A percentile compares a stretch with the other conserved stretches of the same genome.
Conservation (phyloP, 1,140 invertebrate species). For the Harlomillsia oculata region DNA sequence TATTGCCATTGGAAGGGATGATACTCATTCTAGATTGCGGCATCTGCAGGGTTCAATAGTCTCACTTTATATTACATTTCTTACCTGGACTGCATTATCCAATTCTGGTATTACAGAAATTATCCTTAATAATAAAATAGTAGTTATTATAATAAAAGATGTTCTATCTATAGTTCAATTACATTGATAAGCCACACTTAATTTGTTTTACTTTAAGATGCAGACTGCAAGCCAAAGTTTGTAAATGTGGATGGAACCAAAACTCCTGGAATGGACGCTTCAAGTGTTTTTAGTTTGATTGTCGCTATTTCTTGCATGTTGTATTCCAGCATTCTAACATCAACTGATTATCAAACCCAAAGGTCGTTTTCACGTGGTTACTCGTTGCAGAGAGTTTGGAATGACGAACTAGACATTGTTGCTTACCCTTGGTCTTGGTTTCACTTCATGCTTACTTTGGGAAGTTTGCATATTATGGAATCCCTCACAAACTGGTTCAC, state of each 20-base stretch:
- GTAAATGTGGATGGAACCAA: slow-evolving; percentile 29
- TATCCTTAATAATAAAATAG: slow-evolving; percentile 11
- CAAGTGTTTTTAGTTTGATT: slow-evolving; percentile 78
- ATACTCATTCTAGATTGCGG: slow-evolving; percentile 71
- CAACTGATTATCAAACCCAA: slow-evolving; percentile 59
- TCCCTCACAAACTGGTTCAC: slow-evolving; percentile 98
- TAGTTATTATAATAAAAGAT: not conserved
- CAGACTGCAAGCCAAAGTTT: slow-evolving; percentile 62
- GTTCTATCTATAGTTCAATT: not conserved
- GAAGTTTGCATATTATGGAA: slow-evolving; percentile 99
- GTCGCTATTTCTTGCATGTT: slow-evolving; percentile 93
- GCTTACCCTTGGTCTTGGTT: slow-evolving; percentile 97
- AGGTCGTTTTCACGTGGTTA: slow-evolving; percentile 52
- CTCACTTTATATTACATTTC: slow-evolving; percentile 82
- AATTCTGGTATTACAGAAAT: slow-evolving; percentile 69
- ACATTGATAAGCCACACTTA: slow-evolving; percentile 12
- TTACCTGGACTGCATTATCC: slow-evolving; percentile 96
- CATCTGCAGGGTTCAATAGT: slow-evolving; percentile 87
- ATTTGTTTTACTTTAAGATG: slow-evolving; percentile 51
- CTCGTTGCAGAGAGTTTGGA: slow-evolving; percentile 59
- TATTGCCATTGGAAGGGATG: slow-evolving; percentile 86
- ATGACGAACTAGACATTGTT: slow-evolving; percentile 90
- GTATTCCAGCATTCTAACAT: slow-evolving; percentile 81
- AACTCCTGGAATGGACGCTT: slow-evolving; percentile 56
- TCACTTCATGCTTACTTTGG: slow-evolving; percentile 94